phyloP scores from a whole-genome alignment of 2,888 invertebrate genomes.

The Chloroclystis v-ata region DNA sequence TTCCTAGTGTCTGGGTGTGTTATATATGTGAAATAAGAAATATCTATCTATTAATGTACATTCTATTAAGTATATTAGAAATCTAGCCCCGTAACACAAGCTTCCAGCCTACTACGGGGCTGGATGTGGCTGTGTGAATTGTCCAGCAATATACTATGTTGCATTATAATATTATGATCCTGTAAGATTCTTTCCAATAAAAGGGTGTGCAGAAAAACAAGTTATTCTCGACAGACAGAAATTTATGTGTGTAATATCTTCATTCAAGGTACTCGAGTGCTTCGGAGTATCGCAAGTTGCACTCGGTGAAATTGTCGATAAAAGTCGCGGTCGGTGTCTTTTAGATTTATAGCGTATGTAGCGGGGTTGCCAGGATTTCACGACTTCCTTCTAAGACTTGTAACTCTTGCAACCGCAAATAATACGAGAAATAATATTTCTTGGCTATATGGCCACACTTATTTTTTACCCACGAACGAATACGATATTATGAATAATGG shows the following conservation, averaged over 20 bases:
- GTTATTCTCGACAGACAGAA: neutral
- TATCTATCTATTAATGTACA: too few species aligned
- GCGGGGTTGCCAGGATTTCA: constrained; percentile 26
- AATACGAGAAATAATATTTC: neutral
- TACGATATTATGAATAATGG: neutral
- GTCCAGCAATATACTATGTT: too few species aligned
- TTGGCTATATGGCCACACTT: neutral
- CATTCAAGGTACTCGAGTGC: neutral
- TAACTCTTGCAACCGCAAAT: constrained; percentile 2
- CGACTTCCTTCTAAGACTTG: constrained; percentile 8
- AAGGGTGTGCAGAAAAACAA: neutral
- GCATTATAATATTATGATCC: too few species aligned
- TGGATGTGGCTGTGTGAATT: too few species aligned
- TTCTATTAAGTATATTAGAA: too few species aligned
- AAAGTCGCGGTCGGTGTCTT: constrained; percentile 32
- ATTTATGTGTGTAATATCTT: neutral
- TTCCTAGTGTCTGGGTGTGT: too few species aligned
- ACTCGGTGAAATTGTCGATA: constrained; percentile 42
- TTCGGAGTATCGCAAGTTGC: constrained; percentile 1
- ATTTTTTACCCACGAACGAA: neutral
- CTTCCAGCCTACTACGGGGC: too few species aligned
- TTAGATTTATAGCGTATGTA: constrained; percentile 36
- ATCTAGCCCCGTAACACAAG: too few species aligned
- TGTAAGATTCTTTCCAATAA: too few species aligned
- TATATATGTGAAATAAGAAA: too few species aligned